These are phyloP conservation scores for Apamea crenata DNA, from an alignment of 2,888 invertebrate genomes.

Conservation along the genomic window DNA sequence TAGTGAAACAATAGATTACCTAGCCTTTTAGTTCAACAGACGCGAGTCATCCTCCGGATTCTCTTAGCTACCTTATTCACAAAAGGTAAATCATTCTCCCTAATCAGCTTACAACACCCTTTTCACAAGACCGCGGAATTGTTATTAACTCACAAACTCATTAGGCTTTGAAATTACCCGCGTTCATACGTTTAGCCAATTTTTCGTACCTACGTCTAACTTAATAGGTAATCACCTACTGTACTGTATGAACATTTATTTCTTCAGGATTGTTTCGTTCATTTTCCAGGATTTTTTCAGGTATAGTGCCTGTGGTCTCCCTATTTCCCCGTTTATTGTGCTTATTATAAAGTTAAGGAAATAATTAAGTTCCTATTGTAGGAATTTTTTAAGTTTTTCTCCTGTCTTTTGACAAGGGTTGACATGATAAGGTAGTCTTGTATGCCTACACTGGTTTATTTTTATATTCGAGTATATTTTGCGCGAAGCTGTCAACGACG, in stretches of 20 bases:
- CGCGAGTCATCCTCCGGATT: conserved; percentile 17
- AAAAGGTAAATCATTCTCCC: conserved; percentile 43
- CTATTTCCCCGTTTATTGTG: not conserved
- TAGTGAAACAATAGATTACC: not conserved
- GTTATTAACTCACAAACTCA: conserved; percentile 45
- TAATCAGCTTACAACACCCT: conserved; percentile 31
- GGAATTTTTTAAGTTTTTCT: conserved; percentile 1
- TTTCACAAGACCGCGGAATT: conserved; percentile 18
- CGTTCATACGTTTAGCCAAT: not conserved
- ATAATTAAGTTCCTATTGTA: conserved; percentile 10
- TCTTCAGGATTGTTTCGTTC: no score
- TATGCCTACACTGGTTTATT: not conserved
- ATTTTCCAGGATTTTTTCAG: not conserved
- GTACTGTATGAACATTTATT: not conserved
- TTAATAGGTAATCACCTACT: no score
- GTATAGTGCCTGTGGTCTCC: not conserved
- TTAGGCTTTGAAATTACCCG: conserved; percentile 29
- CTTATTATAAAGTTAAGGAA: not conserved
- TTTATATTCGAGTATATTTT: not conserved
- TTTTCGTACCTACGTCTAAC: not conserved
- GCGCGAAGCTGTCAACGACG: not conserved
- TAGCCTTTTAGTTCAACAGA: not conserved
- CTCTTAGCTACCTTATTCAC: conserved; percentile 9
- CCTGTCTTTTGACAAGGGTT: conserved; percentile 45
- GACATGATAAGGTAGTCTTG: conserved; percentile 34